Evolutionary conservation across 2,888 invertebrate genomes (phyloP).

Genomic region (Andrena chrysosceles): DNA sequence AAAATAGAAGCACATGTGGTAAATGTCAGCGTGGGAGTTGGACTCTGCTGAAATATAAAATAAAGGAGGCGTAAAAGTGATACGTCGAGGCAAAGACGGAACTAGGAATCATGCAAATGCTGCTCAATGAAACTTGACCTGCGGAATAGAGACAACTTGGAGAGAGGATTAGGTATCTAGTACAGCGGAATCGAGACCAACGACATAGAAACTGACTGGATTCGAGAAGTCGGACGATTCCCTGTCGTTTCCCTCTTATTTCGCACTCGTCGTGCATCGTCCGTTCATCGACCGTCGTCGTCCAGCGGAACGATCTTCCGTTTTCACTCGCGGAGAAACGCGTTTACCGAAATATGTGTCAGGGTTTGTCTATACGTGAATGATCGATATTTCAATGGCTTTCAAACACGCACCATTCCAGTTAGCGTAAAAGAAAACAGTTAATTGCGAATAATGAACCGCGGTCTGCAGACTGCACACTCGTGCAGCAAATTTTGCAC

Average conservation of each 20-base stretch:
- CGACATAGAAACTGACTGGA: slow-evolving; percentile 42
- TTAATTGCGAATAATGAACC: too few relatives aligned
- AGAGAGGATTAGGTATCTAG: slow-evolving; percentile 56
- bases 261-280: slow-evolving; percentile 45
- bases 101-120: slow-evolving; percentile 37
- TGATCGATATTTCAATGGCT: not conserved
- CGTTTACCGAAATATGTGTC: slow-evolving; percentile 52
- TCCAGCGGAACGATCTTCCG: slow-evolving; percentile 60
- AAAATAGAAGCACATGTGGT: not conserved
- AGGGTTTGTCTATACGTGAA: slow-evolving; percentile 39
- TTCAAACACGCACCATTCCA: too few relatives aligned
- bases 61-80: not conserved
- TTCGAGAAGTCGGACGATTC: slow-evolving; percentile 56
- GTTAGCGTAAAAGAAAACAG: too few relatives aligned
- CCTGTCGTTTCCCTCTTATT: slow-evolving; percentile 63
- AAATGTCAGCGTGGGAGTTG: not conserved
- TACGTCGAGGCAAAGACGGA: slow-evolving; percentile 32
- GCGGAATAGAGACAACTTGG: slow-evolving; percentile 35
- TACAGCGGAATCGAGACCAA: slow-evolving; percentile 47
- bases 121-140: slow-evolving; percentile 46
- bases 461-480: too few relatives aligned
- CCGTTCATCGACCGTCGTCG: slow-evolving; percentile 47
- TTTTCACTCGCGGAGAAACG: slow-evolving; percentile 60
- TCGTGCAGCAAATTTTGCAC: too few relatives aligned
- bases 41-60: slow-evolving; percentile 5